A percentile compares a stretch with the other conserved stretches of the same genome.
Conservation (phyloP, 1,140 invertebrate genomes). For the Capitella teleta region DNA sequence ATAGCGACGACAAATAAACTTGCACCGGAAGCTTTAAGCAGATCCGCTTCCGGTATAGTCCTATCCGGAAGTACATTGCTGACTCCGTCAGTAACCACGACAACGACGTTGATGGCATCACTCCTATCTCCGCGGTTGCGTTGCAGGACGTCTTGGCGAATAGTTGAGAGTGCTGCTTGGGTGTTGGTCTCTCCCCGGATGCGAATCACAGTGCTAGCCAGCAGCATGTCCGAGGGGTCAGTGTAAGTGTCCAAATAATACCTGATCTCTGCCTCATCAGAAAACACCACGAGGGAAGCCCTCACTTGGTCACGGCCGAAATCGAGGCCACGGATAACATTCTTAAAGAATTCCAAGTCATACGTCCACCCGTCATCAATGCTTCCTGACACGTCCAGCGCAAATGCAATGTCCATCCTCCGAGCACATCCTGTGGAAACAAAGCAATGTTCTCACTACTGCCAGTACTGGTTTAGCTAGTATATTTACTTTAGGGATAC, state of each 20-base stretch:
- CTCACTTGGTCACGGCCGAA: not conserved
- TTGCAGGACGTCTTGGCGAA: not conserved
- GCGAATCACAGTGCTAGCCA: slow-evolving; percentile 7
- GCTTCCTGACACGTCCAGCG: slow-evolving; percentile 12
- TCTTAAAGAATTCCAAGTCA: not conserved
- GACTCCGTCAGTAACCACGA: slow-evolving; percentile 20
- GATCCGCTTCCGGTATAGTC: not conserved
- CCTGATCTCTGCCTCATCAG: not conserved
- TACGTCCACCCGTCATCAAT: slow-evolving; percentile 4
- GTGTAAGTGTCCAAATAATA: slow-evolving; percentile 1
- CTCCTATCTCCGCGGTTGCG: slow-evolving; percentile 2
- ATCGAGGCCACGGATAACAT: slow-evolving; percentile 4
- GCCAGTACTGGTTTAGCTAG: too few species aligned
- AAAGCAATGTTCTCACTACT: too few species aligned
- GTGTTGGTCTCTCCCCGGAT: slow-evolving; percentile 12
- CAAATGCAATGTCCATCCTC: slow-evolving; percentile 8
- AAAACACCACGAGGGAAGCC: not conserved
- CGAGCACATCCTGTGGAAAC: too few species aligned
- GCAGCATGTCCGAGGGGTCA: not conserved
- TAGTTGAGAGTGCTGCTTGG: slow-evolving; percentile 5
- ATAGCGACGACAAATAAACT: slow-evolving; percentile 2
- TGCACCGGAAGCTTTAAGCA: not conserved
- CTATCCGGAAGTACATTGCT: slow-evolving; percentile 19
- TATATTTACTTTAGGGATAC: too few species aligned
- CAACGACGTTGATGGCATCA: not conserved